Percentiles rank a stretch among this genome's conserved stretches.
Evolutionary conservation across 2,113 vertebrate species (phyloP).

Genomic region (Monopterus albus): DNA sequence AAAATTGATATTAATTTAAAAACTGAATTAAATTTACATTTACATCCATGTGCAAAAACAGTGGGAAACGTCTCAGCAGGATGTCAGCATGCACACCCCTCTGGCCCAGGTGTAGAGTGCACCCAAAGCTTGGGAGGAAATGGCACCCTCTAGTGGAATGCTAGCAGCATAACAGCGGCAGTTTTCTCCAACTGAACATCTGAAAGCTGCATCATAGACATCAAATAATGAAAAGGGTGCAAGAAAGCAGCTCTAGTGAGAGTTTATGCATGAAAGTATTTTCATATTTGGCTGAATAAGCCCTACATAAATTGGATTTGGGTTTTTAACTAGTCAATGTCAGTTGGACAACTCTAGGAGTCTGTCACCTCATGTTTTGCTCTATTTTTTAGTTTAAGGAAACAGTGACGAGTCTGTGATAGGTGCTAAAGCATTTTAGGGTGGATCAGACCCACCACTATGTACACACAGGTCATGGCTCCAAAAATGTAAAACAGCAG

Average conservation of each 20-base stretch:
- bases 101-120: background rate
- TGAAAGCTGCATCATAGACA: background rate
- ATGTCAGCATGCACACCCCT: background rate
- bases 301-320: too few species aligned
- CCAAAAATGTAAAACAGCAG: too few species aligned
- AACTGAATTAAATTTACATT: too few species aligned
- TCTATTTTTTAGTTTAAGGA: background rate
- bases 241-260: background rate
- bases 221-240: background rate
- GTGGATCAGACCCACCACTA: too few species aligned
- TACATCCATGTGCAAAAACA: too few species aligned
- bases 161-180: conserved; percentile 4
- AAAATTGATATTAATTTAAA: too few species aligned
- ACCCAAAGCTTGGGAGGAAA: background rate
- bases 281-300: background rate
- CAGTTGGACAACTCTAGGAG: too few species aligned
- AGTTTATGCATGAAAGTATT: background rate
- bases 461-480: too few species aligned
- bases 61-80: background rate
- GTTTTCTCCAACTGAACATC: background rate
- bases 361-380: too few species aligned
- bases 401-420: too few species aligned
- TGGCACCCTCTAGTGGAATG: conserved; percentile 55
- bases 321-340: too few species aligned
- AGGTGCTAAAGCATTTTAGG: too few species aligned